Evolutionary conservation across 1,140 invertebrate genomes (phyloP).

Genomic region (Probaryconus sp.): DNA sequence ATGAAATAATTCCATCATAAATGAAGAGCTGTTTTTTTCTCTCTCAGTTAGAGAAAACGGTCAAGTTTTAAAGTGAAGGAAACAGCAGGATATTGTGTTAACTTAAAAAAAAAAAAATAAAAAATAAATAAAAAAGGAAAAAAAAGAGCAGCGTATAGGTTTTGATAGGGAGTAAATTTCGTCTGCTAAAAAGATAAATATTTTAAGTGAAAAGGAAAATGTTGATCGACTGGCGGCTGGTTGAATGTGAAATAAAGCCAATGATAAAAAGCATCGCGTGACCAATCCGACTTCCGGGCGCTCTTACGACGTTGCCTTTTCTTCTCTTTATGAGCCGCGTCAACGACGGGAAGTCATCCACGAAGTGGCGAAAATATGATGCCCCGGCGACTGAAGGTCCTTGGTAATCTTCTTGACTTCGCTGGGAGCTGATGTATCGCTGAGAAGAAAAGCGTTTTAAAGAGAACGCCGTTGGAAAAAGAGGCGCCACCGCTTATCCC

Average conservation of each 20-base stretch:
- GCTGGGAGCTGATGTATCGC: constrained; percentile 31
- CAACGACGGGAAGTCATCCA: constrained; percentile 48
- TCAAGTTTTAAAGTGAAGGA: no score
- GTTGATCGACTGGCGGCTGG: no score
- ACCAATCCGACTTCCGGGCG: constrained; percentile 43
- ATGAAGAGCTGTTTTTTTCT: no score
- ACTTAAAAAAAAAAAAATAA: no score
- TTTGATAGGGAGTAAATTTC: no score
- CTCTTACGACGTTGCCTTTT: constrained; percentile 48
- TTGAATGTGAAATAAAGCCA: constrained; percentile 35
- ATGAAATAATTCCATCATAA: no score
- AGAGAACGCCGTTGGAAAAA: constrained; percentile 7
- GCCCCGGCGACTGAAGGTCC: constrained; percentile 38
- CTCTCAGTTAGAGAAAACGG: no score
- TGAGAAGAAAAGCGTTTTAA: constrained; percentile 28
- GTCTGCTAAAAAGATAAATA: no score
- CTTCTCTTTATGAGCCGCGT: constrained; percentile 44
- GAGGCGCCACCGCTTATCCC: constrained; percentile 26
- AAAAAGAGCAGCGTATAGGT: no score
- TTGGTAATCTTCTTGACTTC: constrained; percentile 46
- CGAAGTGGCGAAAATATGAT: constrained; percentile 38
- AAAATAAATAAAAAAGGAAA: no score
- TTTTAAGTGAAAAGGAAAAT: no score
- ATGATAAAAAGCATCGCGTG: constrained; percentile 48
- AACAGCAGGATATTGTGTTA: no score